phyloP scores from a whole-genome alignment of 2,888 invertebrate species.

The Bombyx huttoni region DNA sequence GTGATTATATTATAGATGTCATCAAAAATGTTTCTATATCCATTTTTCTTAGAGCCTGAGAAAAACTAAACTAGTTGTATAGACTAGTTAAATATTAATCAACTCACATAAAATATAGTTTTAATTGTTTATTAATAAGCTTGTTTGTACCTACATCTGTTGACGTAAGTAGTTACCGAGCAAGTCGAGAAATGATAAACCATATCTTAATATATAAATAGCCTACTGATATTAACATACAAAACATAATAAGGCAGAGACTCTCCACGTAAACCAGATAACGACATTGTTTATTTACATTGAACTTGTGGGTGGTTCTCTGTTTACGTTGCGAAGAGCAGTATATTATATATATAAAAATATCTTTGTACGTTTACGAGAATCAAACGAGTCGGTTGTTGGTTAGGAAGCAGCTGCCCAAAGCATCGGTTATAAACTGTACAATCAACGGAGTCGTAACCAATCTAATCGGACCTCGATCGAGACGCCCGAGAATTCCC shows the following conservation, averaged over 20 bases:
- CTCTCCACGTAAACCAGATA: constrained; percentile 26
- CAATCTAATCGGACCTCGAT: constrained; percentile 33
- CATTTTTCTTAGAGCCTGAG: too few species aligned
- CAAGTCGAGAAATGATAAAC: not conserved
- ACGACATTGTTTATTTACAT: constrained; percentile 52
- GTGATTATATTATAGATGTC: too few species aligned
- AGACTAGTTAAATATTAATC: too few species aligned
- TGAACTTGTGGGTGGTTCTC: constrained; percentile 47
- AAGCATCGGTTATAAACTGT: constrained; percentile 61
- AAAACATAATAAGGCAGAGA: constrained; percentile 11
- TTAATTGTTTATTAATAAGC: too few species aligned
- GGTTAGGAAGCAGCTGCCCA: constrained; percentile 66
- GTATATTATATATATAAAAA: constrained; percentile 52
- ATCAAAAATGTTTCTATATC: too few species aligned
- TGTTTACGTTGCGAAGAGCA: constrained; percentile 58
- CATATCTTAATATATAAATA: not conserved
- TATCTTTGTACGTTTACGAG: constrained; percentile 69
- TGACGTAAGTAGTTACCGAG: not conserved
- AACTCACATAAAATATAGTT: too few species aligned
- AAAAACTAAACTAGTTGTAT: too few species aligned
- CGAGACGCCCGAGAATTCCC: constrained; percentile 16
- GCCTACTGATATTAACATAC: not conserved
- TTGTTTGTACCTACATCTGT: too few species aligned
- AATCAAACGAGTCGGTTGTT: constrained; percentile 63
- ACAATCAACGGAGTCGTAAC: constrained; percentile 52